A percentile compares a stretch with the other conserved stretches of the same genome.
phyloP scores from a whole-genome alignment of 2,113 vertebrate species.

The Herpailurus yagouaroundi region DNA sequence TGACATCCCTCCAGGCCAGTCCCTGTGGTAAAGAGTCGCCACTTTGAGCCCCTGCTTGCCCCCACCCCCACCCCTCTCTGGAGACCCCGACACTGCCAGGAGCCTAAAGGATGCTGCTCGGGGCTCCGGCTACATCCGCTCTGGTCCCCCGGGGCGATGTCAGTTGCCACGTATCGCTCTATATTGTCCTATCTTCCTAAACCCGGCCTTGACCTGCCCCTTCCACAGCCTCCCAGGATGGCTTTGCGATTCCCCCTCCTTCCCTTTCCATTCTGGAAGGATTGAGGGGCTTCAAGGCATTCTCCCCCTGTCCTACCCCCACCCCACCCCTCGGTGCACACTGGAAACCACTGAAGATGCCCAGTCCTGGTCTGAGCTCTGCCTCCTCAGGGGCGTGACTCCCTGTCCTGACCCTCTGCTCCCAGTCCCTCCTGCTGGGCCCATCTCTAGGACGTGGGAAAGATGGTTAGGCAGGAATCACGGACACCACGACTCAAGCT shows the following conservation, averaged over 20 bases:
- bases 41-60: background rate
- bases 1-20: background rate
- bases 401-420: background rate
- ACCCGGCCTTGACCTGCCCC: background rate
- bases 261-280: background rate
- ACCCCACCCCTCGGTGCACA: no score
- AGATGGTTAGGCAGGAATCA: no score
- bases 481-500: no score
- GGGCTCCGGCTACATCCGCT: background rate
- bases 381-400: background rate
- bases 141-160: background rate
- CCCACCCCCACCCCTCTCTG: background rate
- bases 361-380: background rate
- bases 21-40: background rate
- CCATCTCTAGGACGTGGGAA: rapidly evolving
- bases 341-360: background rate
- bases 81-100: background rate
- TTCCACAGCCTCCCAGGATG: background rate
- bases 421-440: background rate
- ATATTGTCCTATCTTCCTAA: background rate
- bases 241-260: background rate
- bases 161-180: background rate
- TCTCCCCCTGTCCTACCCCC: no score
- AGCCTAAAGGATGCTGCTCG: background rate
- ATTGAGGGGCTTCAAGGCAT: no score